Evolutionary conservation across 1,140 invertebrate genomes (phyloP).

Genomic region (Listronotus oregonensis): DNA sequence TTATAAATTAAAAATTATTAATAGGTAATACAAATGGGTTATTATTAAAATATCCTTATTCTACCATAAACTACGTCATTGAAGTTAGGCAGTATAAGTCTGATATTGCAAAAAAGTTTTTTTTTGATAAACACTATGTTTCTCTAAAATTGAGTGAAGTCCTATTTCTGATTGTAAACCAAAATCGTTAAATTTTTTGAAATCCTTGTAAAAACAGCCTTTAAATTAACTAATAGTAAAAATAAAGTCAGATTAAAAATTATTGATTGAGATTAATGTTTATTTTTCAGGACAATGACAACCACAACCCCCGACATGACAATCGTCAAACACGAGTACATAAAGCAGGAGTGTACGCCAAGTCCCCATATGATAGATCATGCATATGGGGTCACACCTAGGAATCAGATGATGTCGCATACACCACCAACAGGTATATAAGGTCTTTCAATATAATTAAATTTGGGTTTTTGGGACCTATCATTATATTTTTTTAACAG

Average conservation of each 20-base stretch:
- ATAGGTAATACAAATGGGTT: too few species aligned
- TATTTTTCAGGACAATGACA: constrained; percentile 15
- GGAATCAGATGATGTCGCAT: constrained; percentile 70
- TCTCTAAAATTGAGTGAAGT: too few species aligned
- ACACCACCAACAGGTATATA: constrained; percentile 52
- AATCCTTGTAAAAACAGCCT: too few species aligned
- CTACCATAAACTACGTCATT: too few species aligned
- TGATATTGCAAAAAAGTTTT: too few species aligned
- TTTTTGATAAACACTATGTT: too few species aligned
- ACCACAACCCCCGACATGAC: constrained; percentile 53
- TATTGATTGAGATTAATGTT: neutral
- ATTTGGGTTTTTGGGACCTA: neutral
- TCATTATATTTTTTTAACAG: neutral
- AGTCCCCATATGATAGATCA: constrained; percentile 82
- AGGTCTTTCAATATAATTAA: neutral
- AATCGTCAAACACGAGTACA: constrained; percentile 46
- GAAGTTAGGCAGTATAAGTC: too few species aligned
- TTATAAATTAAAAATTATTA: too few species aligned
- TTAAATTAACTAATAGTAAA: too few species aligned
- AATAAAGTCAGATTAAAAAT: neutral
- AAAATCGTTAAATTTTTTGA: too few species aligned
- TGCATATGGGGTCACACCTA: constrained; percentile 80
- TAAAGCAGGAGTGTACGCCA: constrained; percentile 45
- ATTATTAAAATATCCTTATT: too few species aligned
- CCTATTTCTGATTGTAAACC: too few species aligned